These are phyloP conservation scores for Scartelaos histophorus DNA, from an alignment of 2,113 vertebrate genomes.

Conservation along the genomic window DNA sequence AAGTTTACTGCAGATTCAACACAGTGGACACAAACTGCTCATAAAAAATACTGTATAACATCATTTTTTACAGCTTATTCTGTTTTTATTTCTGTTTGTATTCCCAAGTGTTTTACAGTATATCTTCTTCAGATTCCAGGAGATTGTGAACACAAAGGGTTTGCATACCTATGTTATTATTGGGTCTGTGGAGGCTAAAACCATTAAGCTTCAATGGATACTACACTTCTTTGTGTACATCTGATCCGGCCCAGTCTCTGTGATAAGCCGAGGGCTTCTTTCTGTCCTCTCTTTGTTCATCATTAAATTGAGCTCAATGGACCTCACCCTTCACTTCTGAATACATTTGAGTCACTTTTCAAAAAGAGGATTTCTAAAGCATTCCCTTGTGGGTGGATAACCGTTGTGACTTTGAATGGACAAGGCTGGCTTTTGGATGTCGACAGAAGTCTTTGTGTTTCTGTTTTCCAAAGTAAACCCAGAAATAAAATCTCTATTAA, in stretches of 20 bases:
- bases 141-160: not conserved
- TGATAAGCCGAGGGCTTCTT: constrained; percentile 39
- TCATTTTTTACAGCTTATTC: not conserved
- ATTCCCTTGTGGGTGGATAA: constrained; percentile 62
- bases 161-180: not conserved
- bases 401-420: constrained; percentile 64
- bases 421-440: constrained; percentile 41
- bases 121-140: not conserved
- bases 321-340: constrained; percentile 60
- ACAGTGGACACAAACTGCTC: not conserved
- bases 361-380: constrained; percentile 61
- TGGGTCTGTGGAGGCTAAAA: not conserved
- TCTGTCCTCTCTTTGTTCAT: constrained; percentile 46
- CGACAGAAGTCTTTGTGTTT: constrained; percentile 43
- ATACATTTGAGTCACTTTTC: constrained; percentile 66
- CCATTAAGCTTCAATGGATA: not conserved
- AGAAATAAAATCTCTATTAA: constrained; percentile 24
- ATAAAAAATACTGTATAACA: no score
- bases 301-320: constrained; percentile 56
- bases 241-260: constrained; percentile 39
- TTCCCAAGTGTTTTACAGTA: not conserved
- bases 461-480: constrained; percentile 8
- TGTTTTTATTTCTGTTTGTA: not conserved
- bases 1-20: not conserved
- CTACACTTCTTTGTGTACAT: constrained; percentile 22